A percentile compares a stretch with the other conserved stretches of the same genome.
Evolutionary conservation across 2,888 invertebrate genomes (phyloP).

Genomic region (Cheilosia grossa): DNA sequence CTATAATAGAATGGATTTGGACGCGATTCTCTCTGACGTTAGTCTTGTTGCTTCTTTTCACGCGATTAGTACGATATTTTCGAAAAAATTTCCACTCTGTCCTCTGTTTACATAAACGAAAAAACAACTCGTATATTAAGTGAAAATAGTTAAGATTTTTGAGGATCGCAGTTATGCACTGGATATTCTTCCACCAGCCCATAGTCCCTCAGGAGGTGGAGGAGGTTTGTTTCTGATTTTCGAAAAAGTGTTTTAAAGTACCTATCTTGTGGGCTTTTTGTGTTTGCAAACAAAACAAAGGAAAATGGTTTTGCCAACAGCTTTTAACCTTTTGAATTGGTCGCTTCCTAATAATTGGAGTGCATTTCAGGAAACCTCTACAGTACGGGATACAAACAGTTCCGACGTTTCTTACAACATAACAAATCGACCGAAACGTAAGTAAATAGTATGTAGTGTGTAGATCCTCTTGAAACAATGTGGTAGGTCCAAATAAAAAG

Average conservation of each 20-base stretch:
- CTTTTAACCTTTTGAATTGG: slow-evolving; percentile 22
- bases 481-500: neutral
- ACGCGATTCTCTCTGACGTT: slow-evolving; percentile 14
- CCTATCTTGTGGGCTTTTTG: slow-evolving; percentile 1
- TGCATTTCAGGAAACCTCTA: slow-evolving; percentile 57
- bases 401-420: slow-evolving; percentile 24
- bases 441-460: slow-evolving; percentile 10
- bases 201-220: slow-evolving; percentile 48
- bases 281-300: neutral
- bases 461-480: slow-evolving; percentile 13
- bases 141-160: slow-evolving; percentile 13
- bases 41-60: slow-evolving; percentile 46
- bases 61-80: slow-evolving; percentile 39
- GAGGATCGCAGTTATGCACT: slow-evolving; percentile 44
- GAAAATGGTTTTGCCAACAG: slow-evolving; percentile 32
- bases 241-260: neutral
- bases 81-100: slow-evolving; percentile 37
- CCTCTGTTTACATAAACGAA: slow-evolving; percentile 50
- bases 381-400: slow-evolving; percentile 3
- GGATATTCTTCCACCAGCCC: slow-evolving; percentile 68
- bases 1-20: slow-evolving; percentile 18
- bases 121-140: slow-evolving; percentile 26
- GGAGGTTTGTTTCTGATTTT: slow-evolving; percentile 57
- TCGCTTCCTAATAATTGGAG: slow-evolving; percentile 35
- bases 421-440: slow-evolving; percentile 55